These are phyloP conservation scores for Macroramphosus scolopax DNA, from an alignment of 2,797 vertebrate species.

Conservation along the genomic window DNA sequence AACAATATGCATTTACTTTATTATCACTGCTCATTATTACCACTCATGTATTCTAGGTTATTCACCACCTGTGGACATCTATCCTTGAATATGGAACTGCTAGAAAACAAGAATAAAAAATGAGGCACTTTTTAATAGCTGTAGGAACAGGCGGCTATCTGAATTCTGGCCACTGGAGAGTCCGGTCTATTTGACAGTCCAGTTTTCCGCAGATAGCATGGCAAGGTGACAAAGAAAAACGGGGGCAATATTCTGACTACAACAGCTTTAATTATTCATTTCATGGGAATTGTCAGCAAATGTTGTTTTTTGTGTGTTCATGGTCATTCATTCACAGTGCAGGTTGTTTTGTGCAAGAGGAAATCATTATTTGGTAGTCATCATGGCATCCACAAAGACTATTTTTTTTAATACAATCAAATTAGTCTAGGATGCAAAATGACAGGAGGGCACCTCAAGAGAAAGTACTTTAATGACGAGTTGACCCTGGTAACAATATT, in stretches of 20 bases:
- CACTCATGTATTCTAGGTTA: conserved; percentile 1
- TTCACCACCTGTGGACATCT: conserved; percentile 30
- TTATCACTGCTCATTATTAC: conserved; percentile 21
- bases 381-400: conserved; percentile 3
- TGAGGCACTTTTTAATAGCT: conserved; percentile 29
- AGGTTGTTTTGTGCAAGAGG: conserved; percentile 26
- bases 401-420: too few relatives aligned
- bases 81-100: conserved; percentile 28
- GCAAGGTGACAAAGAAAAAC: too few relatives aligned
- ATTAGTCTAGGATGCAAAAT: too few relatives aligned
- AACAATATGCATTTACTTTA: conserved; percentile 27
- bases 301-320: conserved; percentile 27
- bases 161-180: conserved; percentile 39
- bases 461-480: too few relatives aligned
- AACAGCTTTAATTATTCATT: conserved; percentile 62
- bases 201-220: conserved; percentile 33
- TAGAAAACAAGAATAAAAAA: conserved; percentile 22
- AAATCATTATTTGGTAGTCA: conserved; percentile 15
- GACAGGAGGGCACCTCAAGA: too few relatives aligned
- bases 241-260: too few relatives aligned
- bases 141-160: conserved; percentile 26
- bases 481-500: too few relatives aligned
- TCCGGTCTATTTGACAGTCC: conserved; percentile 40
- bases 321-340: conserved; percentile 14
- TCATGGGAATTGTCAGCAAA: conserved; percentile 23